phyloP scores from a whole-genome alignment of 2,888 invertebrate species.

The Drosophila pseudotakahashii region DNA sequence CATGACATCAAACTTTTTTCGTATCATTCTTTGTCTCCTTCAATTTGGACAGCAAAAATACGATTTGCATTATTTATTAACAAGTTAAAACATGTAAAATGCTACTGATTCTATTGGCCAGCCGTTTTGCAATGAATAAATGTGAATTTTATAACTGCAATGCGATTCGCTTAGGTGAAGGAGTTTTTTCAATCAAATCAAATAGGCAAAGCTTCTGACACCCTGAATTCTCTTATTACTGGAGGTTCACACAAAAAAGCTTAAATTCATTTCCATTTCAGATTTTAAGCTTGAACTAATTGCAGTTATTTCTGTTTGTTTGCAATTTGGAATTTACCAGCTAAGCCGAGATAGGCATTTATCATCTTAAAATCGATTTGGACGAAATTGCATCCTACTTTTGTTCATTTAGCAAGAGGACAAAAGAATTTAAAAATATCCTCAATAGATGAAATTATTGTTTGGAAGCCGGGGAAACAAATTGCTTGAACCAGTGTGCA shows the following conservation, averaged over 20 bases:
- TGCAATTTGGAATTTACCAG: not conserved
- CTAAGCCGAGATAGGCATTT: not conserved
- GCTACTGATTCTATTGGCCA: not conserved
- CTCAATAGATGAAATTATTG: constrained; percentile 12
- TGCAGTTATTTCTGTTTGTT: not conserved
- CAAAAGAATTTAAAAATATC: not conserved
- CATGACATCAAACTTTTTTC: not conserved
- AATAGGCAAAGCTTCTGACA: not conserved
- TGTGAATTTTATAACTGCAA: not conserved
- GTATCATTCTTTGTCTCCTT: not conserved
- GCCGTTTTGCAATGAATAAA: not conserved
- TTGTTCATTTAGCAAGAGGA: not conserved
- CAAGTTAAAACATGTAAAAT: not conserved
- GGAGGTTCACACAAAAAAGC: not conserved
- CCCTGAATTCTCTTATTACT: too few relatives aligned
- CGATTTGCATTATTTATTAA: constrained; percentile 4
- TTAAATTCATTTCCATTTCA: not conserved
- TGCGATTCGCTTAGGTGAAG: not conserved
- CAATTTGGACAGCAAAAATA: constrained; percentile 1
- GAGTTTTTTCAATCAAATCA: not conserved
- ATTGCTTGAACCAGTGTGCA: constrained; percentile 45
- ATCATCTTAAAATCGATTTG: not conserved
- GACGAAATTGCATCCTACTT: not conserved
- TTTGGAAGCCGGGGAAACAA: constrained; percentile 28
- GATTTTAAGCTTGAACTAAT: not conserved